phyloP scores from a whole-genome alignment of 2,113 vertebrate species.

The Orcinus orca region DNA sequence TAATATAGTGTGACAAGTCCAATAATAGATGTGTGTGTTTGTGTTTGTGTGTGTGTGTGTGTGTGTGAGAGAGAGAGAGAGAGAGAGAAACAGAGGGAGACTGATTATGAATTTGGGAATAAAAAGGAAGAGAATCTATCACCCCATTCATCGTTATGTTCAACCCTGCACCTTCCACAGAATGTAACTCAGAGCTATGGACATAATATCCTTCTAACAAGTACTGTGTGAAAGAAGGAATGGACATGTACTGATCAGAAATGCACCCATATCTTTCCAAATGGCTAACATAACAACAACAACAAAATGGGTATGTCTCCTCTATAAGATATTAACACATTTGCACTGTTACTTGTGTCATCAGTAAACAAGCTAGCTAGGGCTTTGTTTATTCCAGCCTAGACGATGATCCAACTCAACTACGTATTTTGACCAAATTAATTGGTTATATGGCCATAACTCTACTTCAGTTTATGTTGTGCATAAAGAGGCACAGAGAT shows the following conservation, averaged over 20 bases:
- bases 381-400: neutral
- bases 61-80: neutral
- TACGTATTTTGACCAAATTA: neutral
- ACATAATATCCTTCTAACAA: neutral
- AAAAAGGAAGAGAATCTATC: neutral
- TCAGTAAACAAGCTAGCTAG: neutral
- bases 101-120: neutral
- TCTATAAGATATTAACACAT: neutral
- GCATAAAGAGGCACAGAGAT: conserved; percentile 17
- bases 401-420: neutral
- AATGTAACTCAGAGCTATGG: neutral
- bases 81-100: neutral
- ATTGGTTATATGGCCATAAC: neutral
- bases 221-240: neutral
- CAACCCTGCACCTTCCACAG: neutral
- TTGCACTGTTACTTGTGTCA: neutral
- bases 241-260: neutral
- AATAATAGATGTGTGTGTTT: neutral
- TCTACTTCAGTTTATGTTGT: conserved; percentile 40
- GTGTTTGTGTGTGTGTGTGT: neutral
- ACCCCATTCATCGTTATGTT: neutral
- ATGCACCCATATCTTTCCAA: neutral
- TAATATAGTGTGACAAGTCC: neutral
- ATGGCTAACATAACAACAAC: neutral
- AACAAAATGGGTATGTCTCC: neutral